Evolutionary conservation across 2,888 invertebrate genomes (phyloP), one percentile per base, ranked within the genome.

Genomic region (Dysmachus trigonus): DNA sequence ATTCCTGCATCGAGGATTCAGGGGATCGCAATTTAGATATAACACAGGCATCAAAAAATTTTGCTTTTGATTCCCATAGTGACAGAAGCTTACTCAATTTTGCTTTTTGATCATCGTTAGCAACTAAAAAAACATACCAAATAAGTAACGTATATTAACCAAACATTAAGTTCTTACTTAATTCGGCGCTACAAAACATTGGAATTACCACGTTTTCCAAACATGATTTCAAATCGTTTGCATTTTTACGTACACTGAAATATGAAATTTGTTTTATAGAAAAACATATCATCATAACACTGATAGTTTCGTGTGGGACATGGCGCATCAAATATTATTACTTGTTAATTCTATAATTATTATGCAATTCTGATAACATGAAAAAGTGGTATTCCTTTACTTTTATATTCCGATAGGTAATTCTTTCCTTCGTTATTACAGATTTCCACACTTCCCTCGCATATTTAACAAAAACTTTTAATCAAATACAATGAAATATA

Each of bases 151-250:
- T 4, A 35, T 35, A 53, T n/a, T 2, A n/a, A 47, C n/a, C 13
- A 35, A 3, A 6, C 7, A 13, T 18, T 22, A 27, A 35, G 10
- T 62, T 92, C 93, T 93, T 94, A 92, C 95, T 95, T 91, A 96
- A 94, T 92, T 96, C 95, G 89, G 98, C 96, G 92, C 97, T 97
- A 93, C 98, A 98, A 94, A 98, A 99, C 96, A 99, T 98, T 90
- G 99, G 98, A 90, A 99, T 97, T 90, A 99, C 98, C 90, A 98
- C 98, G 91, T 95, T 95, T 94, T 98, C 98, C 93, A 99, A 94
- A 91, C 97, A 96, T 93, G 96, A 96, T 93, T 98, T 97, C 92
- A 99, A 94, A 91, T 97, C 97, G 92, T 97, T 96, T 87, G 97
- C 96, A 93, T 97, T 98, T 94, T 99, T 99, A 91, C 99, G 95